Evolutionary conservation across 2,797 vertebrate species (phyloP).

Genomic region (Muscicapa striata): DNA sequence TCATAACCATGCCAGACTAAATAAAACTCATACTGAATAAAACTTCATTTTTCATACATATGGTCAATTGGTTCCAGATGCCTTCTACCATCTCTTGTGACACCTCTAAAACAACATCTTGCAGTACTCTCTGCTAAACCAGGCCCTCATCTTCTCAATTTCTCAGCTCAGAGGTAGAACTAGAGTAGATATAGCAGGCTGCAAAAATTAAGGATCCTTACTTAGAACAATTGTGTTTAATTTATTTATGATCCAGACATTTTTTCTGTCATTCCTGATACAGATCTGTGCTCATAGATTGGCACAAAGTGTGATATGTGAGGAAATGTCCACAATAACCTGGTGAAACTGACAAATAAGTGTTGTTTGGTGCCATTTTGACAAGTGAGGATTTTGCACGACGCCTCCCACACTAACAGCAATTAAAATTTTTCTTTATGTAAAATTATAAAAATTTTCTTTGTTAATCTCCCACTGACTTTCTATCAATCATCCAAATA

Average conservation of each 20-base stretch:
- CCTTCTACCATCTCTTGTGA: constrained; percentile 25
- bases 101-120: constrained; percentile 4
- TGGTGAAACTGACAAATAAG: constrained; percentile 24
- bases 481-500: constrained; percentile 49
- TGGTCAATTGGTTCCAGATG: neutral
- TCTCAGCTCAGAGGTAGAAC: neutral
- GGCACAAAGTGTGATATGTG: neutral
- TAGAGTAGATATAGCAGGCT: neutral
- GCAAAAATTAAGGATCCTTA: neutral
- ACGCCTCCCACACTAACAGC: neutral
- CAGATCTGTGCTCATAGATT: neutral
- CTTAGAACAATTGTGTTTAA: neutral
- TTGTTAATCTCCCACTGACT: constrained; percentile 13
- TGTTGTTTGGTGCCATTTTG: neutral
- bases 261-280: neutral
- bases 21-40: neutral
- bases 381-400: neutral
- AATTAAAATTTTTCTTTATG: constrained; percentile 20
- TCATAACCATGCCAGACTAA: constrained; percentile 14
- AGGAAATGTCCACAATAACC: neutral
- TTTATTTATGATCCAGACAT: constrained; percentile 1
- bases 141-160: neutral
- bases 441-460: constrained; percentile 23
- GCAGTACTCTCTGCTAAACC: neutral
- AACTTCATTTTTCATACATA: neutral